Evolutionary conservation across 2,888 invertebrate species (phyloP).

Genomic region (Rotaria socialis): DNA sequence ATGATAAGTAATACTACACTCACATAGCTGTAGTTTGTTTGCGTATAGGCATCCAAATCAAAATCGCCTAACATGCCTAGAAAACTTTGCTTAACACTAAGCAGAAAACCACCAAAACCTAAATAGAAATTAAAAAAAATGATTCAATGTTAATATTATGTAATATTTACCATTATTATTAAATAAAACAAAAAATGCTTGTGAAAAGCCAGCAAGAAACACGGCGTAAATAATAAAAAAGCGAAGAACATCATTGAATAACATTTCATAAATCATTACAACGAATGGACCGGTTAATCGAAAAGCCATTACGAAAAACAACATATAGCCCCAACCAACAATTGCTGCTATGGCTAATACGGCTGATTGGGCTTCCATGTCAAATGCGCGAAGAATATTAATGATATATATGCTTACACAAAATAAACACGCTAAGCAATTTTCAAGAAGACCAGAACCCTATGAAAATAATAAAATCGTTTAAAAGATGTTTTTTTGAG

Average conservation of each 20-base stretch:
- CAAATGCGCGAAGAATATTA: background rate
- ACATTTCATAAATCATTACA: constrained; percentile 14
- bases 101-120: constrained; percentile 5
- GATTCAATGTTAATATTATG: no score
- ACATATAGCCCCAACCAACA: background rate
- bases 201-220: background rate
- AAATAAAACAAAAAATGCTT: constrained; percentile 10
- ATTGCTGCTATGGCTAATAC: background rate
- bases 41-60: background rate
- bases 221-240: constrained; percentile 13
- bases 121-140: background rate
- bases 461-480: background rate
- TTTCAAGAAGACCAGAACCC: constrained; percentile 33
- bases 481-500: background rate
- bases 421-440: background rate
- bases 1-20: constrained; percentile 64
- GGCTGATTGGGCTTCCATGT: background rate
- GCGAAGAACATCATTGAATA: background rate
- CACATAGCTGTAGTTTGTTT: background rate
- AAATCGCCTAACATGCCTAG: constrained; percentile 32
- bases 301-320: constrained; percentile 4
- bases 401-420: background rate
- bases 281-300: background rate
- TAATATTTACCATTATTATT: background rate
- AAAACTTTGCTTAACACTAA: constrained; percentile 30